phyloP scores from a whole-genome alignment of 2,797 vertebrate genomes.

The Mormyrops attenuatus region DNA sequence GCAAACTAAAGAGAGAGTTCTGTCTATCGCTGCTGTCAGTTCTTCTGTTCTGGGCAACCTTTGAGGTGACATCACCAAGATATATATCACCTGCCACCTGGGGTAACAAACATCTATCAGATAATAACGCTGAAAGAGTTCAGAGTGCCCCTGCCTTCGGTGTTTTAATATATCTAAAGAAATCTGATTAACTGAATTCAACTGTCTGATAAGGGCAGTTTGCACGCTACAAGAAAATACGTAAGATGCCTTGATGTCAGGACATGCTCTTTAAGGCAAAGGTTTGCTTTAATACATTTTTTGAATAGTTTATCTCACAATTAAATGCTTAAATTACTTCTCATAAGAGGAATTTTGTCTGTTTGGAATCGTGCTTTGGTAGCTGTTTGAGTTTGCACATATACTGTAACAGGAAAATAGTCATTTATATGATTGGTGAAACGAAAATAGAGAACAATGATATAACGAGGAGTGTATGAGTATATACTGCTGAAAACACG shows the following conservation, averaged over 20 bases:
- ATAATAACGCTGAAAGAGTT: background rate
- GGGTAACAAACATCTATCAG: background rate
- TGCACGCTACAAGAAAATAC: background rate
- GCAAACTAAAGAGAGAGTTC: background rate
- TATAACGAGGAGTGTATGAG: background rate
- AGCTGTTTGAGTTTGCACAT: background rate
- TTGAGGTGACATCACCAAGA: slow-evolving; percentile 3
- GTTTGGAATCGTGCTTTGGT: background rate
- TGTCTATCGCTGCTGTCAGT: background rate
- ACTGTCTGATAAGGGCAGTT: background rate
- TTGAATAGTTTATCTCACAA: background rate
- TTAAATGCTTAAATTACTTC: background rate
- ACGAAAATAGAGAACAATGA: background rate
- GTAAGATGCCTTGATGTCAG: background rate
- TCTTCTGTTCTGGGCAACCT: background rate
- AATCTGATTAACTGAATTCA: background rate
- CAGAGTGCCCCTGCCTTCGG: background rate
- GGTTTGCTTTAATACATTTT: background rate
- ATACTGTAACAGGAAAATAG: background rate
- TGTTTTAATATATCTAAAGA: slow-evolving; percentile 13
- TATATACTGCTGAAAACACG: background rate
- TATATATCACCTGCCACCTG: slow-evolving; percentile 9
- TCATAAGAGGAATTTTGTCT: background rate
- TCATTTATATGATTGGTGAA: background rate
- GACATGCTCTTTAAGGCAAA: background rate